These are phyloP conservation scores for Eulemur coronatus DNA, from an alignment of 2,797 vertebrate species.

Conservation along the genomic window DNA sequence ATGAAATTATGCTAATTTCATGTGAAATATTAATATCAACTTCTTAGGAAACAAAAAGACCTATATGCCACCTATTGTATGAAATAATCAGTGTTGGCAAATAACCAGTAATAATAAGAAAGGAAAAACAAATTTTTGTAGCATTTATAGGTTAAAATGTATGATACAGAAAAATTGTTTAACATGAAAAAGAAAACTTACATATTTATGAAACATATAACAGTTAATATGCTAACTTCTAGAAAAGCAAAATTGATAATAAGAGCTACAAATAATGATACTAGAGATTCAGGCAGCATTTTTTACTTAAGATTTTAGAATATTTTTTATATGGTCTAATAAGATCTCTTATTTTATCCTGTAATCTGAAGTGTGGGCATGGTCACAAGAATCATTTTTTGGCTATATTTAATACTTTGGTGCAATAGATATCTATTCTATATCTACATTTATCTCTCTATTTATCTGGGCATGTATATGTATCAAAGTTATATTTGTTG, in stretches of 20 bases:
- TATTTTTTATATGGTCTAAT: not conserved
- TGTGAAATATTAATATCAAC: not conserved
- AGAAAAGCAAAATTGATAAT: not conserved
- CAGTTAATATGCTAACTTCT: not conserved
- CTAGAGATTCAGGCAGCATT: not conserved
- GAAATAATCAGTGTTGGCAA: not conserved
- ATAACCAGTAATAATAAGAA: not conserved
- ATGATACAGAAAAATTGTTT: not conserved
- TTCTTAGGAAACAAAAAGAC: not conserved
- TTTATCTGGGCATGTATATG: not conserved
- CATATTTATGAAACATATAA: not conserved
- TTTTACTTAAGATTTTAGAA: not conserved
- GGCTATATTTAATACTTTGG: not conserved
- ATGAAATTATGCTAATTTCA: not conserved
- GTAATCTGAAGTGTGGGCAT: not conserved
- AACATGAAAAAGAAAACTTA: not conserved
- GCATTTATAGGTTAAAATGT: not conserved
- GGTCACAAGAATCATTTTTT: not conserved
- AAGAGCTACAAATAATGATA: not conserved
- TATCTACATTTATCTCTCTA: not conserved
- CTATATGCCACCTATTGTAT: accelerated
- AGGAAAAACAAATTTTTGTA: not conserved
- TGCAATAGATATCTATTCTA: not conserved
- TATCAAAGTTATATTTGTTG: not conserved
- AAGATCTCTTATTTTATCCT: not conserved